Percentiles rank a stretch among this genome's conserved stretches.
phyloP scores from a whole-genome alignment of 2,888 invertebrate species.

The Laothoe populi region DNA sequence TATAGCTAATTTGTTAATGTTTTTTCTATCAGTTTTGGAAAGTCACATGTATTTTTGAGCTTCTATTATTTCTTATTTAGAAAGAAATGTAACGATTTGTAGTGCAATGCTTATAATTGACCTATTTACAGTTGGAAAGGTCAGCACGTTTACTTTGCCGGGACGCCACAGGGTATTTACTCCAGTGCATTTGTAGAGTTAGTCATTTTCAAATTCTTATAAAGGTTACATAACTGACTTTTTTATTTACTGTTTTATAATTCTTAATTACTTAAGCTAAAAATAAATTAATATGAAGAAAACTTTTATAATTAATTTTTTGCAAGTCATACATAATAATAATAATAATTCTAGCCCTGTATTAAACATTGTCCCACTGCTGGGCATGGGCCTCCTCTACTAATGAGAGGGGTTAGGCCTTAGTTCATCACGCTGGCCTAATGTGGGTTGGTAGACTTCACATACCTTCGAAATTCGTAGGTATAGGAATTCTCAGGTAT shows the following conservation, averaged over 20 bases:
- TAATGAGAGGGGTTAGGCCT: no score
- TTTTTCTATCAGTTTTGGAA: background rate
- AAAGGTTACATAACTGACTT: background rate
- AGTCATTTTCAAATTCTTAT: constrained; percentile 33
- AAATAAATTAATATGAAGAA: no score
- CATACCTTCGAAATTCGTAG: no score
- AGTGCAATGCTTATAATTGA: constrained; percentile 48
- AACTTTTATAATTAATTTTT: no score
- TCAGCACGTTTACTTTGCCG: constrained; percentile 39
- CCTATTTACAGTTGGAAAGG: constrained; percentile 38
- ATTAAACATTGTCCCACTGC: no score
- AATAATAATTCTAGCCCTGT: no score
- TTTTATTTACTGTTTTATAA: background rate
- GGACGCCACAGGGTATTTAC: constrained; percentile 32
- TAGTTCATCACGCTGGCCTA: no score
- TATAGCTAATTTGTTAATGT: background rate
- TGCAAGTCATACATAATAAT: no score
- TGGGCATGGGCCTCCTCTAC: no score
- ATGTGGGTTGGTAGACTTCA: no score
- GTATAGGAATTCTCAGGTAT: no score
- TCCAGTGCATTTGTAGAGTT: constrained; percentile 27
- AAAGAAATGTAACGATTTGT: background rate
- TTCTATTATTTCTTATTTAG: background rate
- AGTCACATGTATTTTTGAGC: background rate
- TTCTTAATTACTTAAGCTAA: no score